Base-by-base conservation (phyloP, 2,888 invertebrate genomes). In the Hemicrepidius hirtus region DNA sequence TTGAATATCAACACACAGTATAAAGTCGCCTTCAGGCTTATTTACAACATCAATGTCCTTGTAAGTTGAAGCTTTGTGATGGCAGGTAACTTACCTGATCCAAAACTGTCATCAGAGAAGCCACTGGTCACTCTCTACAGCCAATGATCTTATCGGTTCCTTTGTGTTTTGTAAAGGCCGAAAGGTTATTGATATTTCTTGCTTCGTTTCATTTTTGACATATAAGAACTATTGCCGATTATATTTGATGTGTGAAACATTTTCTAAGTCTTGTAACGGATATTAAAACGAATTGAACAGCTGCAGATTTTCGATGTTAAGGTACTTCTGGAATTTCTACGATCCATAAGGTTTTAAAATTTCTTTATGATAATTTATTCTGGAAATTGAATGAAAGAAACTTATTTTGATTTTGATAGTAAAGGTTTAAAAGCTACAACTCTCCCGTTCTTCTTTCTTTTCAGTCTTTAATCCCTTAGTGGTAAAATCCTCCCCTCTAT, bases 171-270 rank as follows among this genome's bases (percentile, higher is more conserved):
- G 57, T 37, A 40, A 37, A 57, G 37, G 57, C 57, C 57, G 57
- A 57, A 57, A 57, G 28, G 57, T 57, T 57, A 57, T 37, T 57
- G 57, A 57, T 57, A 57, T 57, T 57, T 35, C 57, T 37, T 37
- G 57, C 37, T 57, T 57, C 37, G 20, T 57, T 57, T 57, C 57
- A 1, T 37, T 57, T 57, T 9, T 57, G 57, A 57, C 57, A 16
- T 28, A 37, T n/a, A 57, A 28, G 57, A 35, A 32, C 57, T 57
- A 37, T 37, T 57, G 37, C 18, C 12, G 57, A 57, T 57, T 37
- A 35, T 57, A 37, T 37, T 57, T 57, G 37, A 57, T 37, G 57
- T 57, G 57, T 57, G 57, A 57, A 57, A 35, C 9, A 13, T 57
- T 55, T 37, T 57, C 18, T 28, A 37, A 32, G 32, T 53, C 28